Evolutionary conservation across 2,797 vertebrate species (phyloP).

Genomic region (Lerista edwardsae): DNA sequence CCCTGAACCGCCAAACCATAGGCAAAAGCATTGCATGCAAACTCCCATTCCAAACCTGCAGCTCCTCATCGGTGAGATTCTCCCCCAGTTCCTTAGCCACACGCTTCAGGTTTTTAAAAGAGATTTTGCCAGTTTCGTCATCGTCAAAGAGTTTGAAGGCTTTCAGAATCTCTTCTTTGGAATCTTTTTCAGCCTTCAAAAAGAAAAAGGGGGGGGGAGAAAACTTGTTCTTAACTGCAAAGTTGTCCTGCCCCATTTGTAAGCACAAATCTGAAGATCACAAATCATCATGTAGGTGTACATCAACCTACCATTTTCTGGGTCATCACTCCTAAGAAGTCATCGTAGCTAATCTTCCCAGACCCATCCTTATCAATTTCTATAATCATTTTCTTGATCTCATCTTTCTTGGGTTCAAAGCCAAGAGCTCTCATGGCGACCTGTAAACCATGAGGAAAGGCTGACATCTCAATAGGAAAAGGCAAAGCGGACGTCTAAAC

Average conservation of each 20-base stretch:
- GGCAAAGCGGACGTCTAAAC: not conserved
- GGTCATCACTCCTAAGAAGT: constrained; percentile 90
- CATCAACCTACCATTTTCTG: constrained; percentile 89
- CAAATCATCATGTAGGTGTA: no score
- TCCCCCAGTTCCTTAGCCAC: constrained; percentile 93
- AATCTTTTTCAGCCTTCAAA: constrained; percentile 93
- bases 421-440: constrained; percentile 95
- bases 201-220: constrained; percentile 1
- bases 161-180: constrained; percentile 96
- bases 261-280: not conserved
- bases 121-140: constrained; percentile 95
- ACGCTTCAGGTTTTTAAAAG: constrained; percentile 91
- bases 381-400: constrained; percentile 93
- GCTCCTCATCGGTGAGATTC: constrained; percentile 92
- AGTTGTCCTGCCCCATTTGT: not conserved
- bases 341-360: constrained; percentile 89
- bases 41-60: constrained; percentile 82
- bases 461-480: not conserved
- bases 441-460: constrained; percentile 70
- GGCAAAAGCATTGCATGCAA: accelerated
- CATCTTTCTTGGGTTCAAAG: constrained; percentile 96
- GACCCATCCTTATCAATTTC: constrained; percentile 92
- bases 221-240: not conserved
- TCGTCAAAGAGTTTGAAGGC: constrained; percentile 95
- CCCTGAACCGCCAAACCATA: not conserved